Conservation (phyloP, 2,113 vertebrate genomes). For the Xiphophorus maculatus region DNA sequence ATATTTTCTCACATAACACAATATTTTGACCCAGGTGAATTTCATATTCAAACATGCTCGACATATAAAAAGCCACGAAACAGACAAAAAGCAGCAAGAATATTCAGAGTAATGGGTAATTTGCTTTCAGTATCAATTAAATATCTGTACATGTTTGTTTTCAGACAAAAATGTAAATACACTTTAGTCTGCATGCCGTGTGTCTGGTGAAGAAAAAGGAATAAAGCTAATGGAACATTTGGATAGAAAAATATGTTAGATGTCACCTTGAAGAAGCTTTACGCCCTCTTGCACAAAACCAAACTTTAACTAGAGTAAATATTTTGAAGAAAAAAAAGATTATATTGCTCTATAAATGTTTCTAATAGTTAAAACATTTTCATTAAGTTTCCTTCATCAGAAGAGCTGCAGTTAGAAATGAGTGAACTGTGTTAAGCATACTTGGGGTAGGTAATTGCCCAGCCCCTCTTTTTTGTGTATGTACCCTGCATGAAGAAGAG, state of each 20-base stretch:
- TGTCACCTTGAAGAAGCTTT: neutral
- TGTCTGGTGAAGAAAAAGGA: neutral
- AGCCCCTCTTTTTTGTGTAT: neutral
- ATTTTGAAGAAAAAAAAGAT: neutral
- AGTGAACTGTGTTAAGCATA: slow-evolving; percentile 13
- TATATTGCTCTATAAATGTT: neutral
- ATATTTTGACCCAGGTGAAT: neutral
- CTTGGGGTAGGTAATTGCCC: slow-evolving; percentile 5
- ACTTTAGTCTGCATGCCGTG: neutral
- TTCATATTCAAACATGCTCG: neutral
- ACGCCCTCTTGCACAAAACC: neutral
- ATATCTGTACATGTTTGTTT: neutral
- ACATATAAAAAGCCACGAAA: neutral
- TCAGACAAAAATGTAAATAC: neutral
- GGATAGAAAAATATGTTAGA: neutral
- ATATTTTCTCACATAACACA: neutral
- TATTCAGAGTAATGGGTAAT: neutral
- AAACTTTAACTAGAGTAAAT: neutral
- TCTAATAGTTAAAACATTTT: too few relatives aligned
- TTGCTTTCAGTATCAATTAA: neutral
- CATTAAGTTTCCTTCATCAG: neutral
- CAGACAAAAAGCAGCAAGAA: neutral
- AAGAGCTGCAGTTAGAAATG: slow-evolving; percentile 2
- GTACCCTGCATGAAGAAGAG: slow-evolving; percentile 28
- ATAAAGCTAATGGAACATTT: neutral